Conservation (phyloP, 2,888 invertebrate species). For the Bellardia bayeri region DNA sequence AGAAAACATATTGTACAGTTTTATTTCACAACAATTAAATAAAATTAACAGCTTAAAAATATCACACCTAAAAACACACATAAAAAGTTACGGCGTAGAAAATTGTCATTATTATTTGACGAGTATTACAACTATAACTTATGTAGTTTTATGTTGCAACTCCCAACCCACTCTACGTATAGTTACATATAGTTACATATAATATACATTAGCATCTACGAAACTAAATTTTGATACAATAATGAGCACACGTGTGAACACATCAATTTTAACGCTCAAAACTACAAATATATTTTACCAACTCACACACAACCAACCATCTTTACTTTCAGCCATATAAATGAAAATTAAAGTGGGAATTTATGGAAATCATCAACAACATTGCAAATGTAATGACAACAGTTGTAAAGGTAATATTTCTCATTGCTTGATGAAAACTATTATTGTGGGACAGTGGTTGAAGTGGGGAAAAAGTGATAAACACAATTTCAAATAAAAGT, state of each 20-base stretch:
- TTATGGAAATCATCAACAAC: conserved; percentile 23
- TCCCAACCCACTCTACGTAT: neutral
- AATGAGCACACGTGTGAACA: neutral
- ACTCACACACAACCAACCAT: neutral
- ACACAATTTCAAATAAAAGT: neutral
- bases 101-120: neutral
- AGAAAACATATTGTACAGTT: too few species aligned
- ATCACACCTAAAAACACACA: neutral
- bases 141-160: neutral
- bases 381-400: neutral
- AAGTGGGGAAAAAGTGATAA: neutral
- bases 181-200: neutral
- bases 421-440: conserved; percentile 13
- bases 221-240: neutral
- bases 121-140: neutral
- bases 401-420: neutral
- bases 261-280: neutral
- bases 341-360: conserved; percentile 34
- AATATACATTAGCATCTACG: neutral
- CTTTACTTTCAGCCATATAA: neutral
- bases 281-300: conserved; percentile 10
- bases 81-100: neutral
- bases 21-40: too few species aligned
- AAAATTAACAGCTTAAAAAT: neutral
- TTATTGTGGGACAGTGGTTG: neutral